phyloP scores from a whole-genome alignment of 2,113 vertebrate species.

The Zootoca vivipara region DNA sequence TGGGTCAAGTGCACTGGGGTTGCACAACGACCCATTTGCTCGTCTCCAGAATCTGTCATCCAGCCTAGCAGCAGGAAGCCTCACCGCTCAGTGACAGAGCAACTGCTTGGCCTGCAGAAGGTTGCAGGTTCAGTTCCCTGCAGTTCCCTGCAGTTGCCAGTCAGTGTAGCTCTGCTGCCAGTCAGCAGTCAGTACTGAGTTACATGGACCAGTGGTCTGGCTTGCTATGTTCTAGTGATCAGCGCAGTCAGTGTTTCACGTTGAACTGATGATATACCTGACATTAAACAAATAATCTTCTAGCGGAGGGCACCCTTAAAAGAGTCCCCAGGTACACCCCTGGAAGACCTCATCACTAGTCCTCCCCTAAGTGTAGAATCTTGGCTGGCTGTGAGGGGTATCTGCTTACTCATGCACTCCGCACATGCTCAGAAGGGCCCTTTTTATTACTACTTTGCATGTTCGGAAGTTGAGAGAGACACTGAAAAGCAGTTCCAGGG shows the following conservation, averaged over 20 bases:
- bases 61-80: not conserved
- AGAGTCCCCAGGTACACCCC: not conserved
- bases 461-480: not conserved
- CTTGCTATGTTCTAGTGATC: no score
- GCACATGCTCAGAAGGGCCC: not conserved
- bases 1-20: not conserved
- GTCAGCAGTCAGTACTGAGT: no score
- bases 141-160: no score
- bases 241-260: not conserved
- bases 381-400: not conserved
- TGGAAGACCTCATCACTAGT: not conserved
- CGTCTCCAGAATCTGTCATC: not conserved
- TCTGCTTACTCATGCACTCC: not conserved
- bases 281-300: not conserved
- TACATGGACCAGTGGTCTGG: no score
- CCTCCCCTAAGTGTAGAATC: not conserved
- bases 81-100: no score
- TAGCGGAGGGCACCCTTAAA: not conserved
- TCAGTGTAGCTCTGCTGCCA: no score
- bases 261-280: not conserved
- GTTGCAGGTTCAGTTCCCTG: no score
- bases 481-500: not conserved
- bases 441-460: not conserved
- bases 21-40: not conserved
- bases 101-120: no score